Evolutionary conservation across 2,113 vertebrate species (phyloP).

Genomic region (Bos javanicus): DNA sequence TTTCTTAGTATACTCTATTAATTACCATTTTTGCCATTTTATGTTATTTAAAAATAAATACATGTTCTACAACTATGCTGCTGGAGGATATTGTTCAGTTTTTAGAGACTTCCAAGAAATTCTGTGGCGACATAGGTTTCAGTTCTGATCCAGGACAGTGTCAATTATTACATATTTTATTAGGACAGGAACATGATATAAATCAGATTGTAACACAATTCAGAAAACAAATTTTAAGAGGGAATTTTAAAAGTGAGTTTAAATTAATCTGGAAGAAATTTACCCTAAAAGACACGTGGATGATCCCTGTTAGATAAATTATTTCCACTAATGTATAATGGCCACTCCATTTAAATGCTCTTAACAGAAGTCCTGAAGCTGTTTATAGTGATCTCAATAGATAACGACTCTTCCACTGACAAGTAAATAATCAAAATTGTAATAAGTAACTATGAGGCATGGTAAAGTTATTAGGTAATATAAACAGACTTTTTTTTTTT

Average conservation of each 20-base stretch:
- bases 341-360: conserved; percentile 73
- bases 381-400: conserved; percentile 62
- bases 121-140: rapidly evolving
- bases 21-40: background rate
- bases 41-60: background rate
- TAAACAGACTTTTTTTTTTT: background rate
- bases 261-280: conserved; percentile 69
- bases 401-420: conserved; percentile 48
- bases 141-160: background rate
- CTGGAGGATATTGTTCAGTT: background rate
- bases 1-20: background rate
- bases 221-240: background rate
- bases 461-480: background rate
- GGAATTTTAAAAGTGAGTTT: conserved; percentile 22
- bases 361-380: conserved; percentile 72
- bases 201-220: conserved; percentile 1
- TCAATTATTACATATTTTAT: background rate
- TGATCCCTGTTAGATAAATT: conserved; percentile 73
- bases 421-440: conserved; percentile 52
- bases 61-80: background rate
- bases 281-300: conserved; percentile 54
- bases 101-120: background rate
- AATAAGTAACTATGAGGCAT: conserved; percentile 32
- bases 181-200: background rate
- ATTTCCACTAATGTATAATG: conserved; percentile 70